Evolutionary conservation across 2,888 invertebrate species (phyloP), one percentile per base, ranked within the genome.

Genomic region (Parthenolecanium corni): DNA sequence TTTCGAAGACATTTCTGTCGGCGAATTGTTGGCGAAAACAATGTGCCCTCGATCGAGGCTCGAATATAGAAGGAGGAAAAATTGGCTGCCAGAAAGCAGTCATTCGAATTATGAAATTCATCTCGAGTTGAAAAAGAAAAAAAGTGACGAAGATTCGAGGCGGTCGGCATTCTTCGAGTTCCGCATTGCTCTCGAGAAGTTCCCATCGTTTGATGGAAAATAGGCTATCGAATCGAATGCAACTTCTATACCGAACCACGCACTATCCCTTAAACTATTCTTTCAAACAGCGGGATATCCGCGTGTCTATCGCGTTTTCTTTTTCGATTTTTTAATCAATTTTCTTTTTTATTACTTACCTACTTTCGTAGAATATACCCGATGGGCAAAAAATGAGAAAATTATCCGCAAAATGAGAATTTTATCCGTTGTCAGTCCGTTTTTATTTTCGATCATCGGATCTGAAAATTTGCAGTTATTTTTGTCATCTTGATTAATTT

Each of bases 131-230:
- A 58, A 31, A 31, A 4, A n/a, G n/a, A n/a, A 58, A 58, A 58
- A 58, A 58, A 47, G 58, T 58, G 58, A 58, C 49, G 58, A 52
- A 52, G 52, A 58, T 58, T 58, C 58, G 58, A 58, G 58, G 58
- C 58, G 58, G 58, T 58, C 58, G 46, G 58, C 58, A 58, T 58
- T 58, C 58, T 58, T 58, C 58, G 46, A 58, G 58, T 58, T 58
- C 58, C 58, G 58, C 58, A 58, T 58, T 58, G 58, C 58, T 58
- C 31, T 21, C n/a, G 31, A 52, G 52, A 46, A 58, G 49, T 58
- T 58, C 58, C 58, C 58, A 58, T 58, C 31, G 31, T 52, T 52
- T 52, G 52, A 52, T 52, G 52, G 25, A 52, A 52, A 52, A 52
- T 52, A 25, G 24, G 23, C 21, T 21, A 49, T 49, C 14, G 21